Base-by-base conservation (phyloP, 2,113 vertebrate genomes). In the Calyptomena viridis region DNA sequence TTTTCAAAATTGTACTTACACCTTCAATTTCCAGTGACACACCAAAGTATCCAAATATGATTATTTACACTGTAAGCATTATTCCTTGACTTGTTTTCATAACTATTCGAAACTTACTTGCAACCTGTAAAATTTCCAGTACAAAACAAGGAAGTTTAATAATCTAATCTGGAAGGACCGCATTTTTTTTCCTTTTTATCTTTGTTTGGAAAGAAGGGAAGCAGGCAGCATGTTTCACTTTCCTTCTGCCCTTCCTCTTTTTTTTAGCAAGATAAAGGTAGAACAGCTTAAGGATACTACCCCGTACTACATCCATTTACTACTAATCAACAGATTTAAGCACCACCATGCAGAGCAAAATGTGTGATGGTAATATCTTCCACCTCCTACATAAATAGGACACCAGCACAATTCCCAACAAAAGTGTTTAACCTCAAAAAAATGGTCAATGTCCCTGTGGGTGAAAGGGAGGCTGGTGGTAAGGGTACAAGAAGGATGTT, bases 291-390 rank as follows among this genome's bases (percentile, higher is more conserved):
- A 86, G 55, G 37, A 74, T 33, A 35, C 19, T 28, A 49, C 15
- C 40, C 19, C 0, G 0, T 12, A 37, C 12, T 28, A 58, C 20
- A 75, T 17, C 46, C 24, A 49, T 25, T 50, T 69, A 37, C 25
- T 58, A n/a, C 18, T 8, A 35, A 30, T 11, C 30, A 69, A 46
- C 12, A 49, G 30, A 40, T 37, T 63, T 14, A 68, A 53, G 40
- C 15, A 49, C 2, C 0, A 0, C 37, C 28, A 23, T 2, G 22
- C 46, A 79, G 24, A 84, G 56, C 28, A 31, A 58, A 23, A 14
- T 10, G 35, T 5, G 24, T 6, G 31, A 80, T 9, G 2, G 13
- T 33, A 2, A 74, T 14, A 72, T 77, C 58, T 25, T 87, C 25
- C 55, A 73, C n/a, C 18, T 88, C 46, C 37, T 60, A 8, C 3